Conservation (phyloP, 2,888 invertebrate genomes). For the Tiliacea citrago region DNA sequence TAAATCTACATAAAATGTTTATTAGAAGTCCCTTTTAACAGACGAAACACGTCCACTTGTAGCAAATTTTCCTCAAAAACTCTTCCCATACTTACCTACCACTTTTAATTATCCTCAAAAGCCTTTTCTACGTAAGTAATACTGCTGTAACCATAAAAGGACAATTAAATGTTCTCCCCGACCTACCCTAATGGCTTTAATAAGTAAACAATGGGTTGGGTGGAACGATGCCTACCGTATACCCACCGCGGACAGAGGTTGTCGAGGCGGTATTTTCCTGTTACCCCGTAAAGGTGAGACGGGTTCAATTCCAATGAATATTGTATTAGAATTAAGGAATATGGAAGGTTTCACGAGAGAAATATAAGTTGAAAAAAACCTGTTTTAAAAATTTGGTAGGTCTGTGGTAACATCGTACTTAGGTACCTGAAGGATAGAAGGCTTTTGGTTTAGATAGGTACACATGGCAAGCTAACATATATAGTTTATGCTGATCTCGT, state of each 20-base stretch:
- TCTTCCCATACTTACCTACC: neutral
- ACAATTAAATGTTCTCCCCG: conserved; percentile 58
- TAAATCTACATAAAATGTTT: neutral
- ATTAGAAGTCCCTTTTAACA: too few species aligned
- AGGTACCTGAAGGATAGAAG: too few species aligned
- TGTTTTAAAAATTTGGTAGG: too few species aligned
- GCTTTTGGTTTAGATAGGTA: too few species aligned
- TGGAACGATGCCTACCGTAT: conserved; percentile 25
- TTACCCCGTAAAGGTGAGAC: conserved; percentile 15
- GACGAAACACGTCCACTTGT: neutral
- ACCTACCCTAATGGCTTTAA: conserved; percentile 65
- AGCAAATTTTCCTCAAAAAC: conserved; percentile 42
- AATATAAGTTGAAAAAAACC: too few species aligned
- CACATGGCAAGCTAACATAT: too few species aligned
- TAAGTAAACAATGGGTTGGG: conserved; percentile 70
- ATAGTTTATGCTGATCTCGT: too few species aligned
- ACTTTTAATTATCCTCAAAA: conserved; percentile 36
- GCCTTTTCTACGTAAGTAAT: conserved; percentile 11
- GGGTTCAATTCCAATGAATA: conserved; percentile 28
- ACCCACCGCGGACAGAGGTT: conserved; percentile 12
- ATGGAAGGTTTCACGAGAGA: neutral
- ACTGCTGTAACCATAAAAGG: conserved; percentile 38
- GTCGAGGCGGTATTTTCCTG: conserved; percentile 30
- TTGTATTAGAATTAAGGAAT: conserved; percentile 16
- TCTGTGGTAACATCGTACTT: too few species aligned